Percentiles rank a stretch among this genome's conserved stretches.
These are phyloP conservation scores for Syncerus caffer DNA, from an alignment of 2,797 vertebrate species.

Conservation along the genomic window DNA sequence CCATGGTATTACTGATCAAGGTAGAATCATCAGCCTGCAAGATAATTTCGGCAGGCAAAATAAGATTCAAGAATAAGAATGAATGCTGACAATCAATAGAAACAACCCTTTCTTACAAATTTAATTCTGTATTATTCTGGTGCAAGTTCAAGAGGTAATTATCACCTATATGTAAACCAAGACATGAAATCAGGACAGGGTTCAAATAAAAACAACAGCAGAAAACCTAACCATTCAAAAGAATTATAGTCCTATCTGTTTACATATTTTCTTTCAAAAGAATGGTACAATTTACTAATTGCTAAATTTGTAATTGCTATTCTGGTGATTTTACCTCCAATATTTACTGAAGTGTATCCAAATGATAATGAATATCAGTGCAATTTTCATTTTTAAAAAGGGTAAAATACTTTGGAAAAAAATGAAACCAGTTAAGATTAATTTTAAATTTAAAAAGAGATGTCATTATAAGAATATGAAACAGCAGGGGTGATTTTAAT, in stretches of 20 bases:
- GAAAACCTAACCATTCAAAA: background rate
- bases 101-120: background rate
- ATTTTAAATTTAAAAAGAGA: slow-evolving; percentile 42
- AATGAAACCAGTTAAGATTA: slow-evolving; percentile 35
- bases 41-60: background rate
- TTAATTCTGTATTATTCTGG: background rate
- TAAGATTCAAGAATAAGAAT: background rate
- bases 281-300: slow-evolving; percentile 52
- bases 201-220: background rate
- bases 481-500: slow-evolving; percentile 31
- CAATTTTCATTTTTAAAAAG: slow-evolving; percentile 35
- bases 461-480: background rate
- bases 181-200: background rate
- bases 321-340: slow-evolving; percentile 45
- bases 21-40: background rate
- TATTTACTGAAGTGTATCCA: slow-evolving; percentile 58
- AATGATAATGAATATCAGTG: slow-evolving; percentile 16
- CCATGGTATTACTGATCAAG: background rate
- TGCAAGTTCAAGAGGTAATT: slow-evolving; percentile 1
- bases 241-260: background rate
- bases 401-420: slow-evolving; percentile 36
- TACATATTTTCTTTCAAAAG: slow-evolving; percentile 42
- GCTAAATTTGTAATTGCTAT: slow-evolving; percentile 50
- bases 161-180: background rate
- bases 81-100: background rate